Evolutionary conservation across 2,888 invertebrate genomes (phyloP).

Genomic region (Drosophila rubida): DNA sequence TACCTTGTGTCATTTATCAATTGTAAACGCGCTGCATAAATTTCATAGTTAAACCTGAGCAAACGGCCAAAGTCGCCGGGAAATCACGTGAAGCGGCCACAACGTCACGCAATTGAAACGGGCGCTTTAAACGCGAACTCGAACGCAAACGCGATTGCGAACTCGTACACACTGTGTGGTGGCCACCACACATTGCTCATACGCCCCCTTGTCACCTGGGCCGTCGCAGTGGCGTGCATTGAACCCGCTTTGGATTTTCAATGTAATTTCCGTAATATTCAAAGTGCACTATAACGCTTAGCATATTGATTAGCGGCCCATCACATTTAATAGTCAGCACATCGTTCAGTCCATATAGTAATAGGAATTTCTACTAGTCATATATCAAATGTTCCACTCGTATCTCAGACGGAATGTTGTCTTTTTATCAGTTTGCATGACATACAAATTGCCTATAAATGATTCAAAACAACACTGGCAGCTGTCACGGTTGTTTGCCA

Average conservation of each 20-base stretch:
- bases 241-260: slow-evolving; percentile 57
- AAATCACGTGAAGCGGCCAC: slow-evolving; percentile 63
- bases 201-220: slow-evolving; percentile 37
- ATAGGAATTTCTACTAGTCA: not conserved
- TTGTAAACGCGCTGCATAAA: slow-evolving; percentile 40
- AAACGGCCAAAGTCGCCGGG: slow-evolving; percentile 25
- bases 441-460: slow-evolving; percentile 45
- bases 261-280: slow-evolving; percentile 56
- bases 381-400: slow-evolving; percentile 24
- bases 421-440: slow-evolving; percentile 48
- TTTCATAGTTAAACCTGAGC: slow-evolving; percentile 22
- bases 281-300: slow-evolving; percentile 24
- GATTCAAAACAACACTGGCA: slow-evolving; percentile 28
- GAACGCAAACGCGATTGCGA: too few relatives aligned
- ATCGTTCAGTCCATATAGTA: not conserved
- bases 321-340: slow-evolving; percentile 29
- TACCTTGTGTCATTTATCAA: slow-evolving; percentile 54
- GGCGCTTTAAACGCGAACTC: not conserved
- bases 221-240: slow-evolving; percentile 56
- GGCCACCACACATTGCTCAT: slow-evolving; percentile 47
- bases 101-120: slow-evolving; percentile 46
- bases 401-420: slow-evolving; percentile 9
- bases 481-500: slow-evolving; percentile 29
- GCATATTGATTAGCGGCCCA: slow-evolving; percentile 52
- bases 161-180: slow-evolving; percentile 14